A percentile compares a stretch with the other conserved stretches of the same genome.
Conservation (phyloP, 2,113 vertebrate genomes). For the Syngnathus typhle region DNA sequence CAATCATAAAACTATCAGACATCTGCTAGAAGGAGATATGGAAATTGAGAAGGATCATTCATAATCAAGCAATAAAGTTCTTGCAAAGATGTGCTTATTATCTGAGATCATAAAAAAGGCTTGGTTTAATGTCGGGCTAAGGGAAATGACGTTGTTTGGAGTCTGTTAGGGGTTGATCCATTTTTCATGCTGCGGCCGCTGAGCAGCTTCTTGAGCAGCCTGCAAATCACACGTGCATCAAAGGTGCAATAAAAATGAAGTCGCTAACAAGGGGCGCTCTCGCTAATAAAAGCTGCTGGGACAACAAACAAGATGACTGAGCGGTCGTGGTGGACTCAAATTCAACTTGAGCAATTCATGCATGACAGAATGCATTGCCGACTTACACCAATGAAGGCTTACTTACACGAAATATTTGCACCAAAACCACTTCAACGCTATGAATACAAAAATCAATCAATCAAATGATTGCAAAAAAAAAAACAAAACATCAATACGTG, state of each 20-base stretch:
- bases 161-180: background rate
- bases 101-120: background rate
- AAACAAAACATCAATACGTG: background rate
- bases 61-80: conserved; percentile 16
- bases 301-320: background rate
- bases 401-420: no score
- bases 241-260: background rate
- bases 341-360: no score
- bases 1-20: background rate
- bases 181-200: background rate
- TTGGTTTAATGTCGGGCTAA: background rate
- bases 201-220: background rate
- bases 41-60: background rate
- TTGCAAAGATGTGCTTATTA: background rate
- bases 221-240: background rate
- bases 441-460: no score
- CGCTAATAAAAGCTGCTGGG: background rate
- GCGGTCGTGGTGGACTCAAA: no score
- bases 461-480: no score
- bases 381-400: no score
- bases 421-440: no score
- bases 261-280: background rate
- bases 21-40: background rate
- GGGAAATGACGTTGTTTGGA: background rate
- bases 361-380: no score